A percentile compares a stretch with the other conserved stretches of the same genome.
phyloP scores from a whole-genome alignment of 2,888 invertebrate genomes.

The Siphlonurus alternatus region DNA sequence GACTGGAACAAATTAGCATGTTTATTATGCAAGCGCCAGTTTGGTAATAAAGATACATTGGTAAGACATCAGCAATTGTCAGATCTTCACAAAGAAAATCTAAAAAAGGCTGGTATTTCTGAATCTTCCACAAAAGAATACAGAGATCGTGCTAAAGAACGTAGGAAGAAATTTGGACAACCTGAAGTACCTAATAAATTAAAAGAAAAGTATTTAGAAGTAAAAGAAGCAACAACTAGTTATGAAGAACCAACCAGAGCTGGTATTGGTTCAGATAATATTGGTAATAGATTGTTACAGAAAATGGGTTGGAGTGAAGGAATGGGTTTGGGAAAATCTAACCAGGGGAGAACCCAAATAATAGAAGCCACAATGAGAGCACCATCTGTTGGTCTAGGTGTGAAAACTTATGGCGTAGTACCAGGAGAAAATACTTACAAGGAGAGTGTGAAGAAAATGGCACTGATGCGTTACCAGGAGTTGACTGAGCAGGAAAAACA shows the following conservation, averaged over 20 bases:
- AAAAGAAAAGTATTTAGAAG: constrained; percentile 47
- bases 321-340: constrained; percentile 81
- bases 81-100: constrained; percentile 82
- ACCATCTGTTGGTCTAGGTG: constrained; percentile 71
- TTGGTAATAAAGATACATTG: constrained; percentile 75
- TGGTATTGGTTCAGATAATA: constrained; percentile 70
- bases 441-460: constrained; percentile 77
- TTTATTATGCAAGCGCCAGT: constrained; percentile 85
- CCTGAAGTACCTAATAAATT: constrained; percentile 52
- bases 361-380: constrained; percentile 58
- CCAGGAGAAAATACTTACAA: constrained; percentile 68
- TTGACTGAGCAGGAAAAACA: constrained; percentile 33
- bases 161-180: constrained; percentile 83
- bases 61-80: constrained; percentile 85
- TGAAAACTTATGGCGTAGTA: constrained; percentile 59
- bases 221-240: constrained; percentile 26
- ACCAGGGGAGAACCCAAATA: constrained; percentile 85
- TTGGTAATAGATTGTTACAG: constrained; percentile 87
- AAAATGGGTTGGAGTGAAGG: constrained; percentile 99
- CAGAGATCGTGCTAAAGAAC: constrained; percentile 90
- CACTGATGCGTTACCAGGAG: constrained; percentile 76
- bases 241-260: constrained; percentile 39
- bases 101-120: constrained; percentile 21
- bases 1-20: constrained; percentile 88
- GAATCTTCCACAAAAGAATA: constrained; percentile 41